A percentile compares a stretch with the other conserved stretches of the same genome.
Evolutionary conservation across 2,888 invertebrate genomes (phyloP).

Genomic region (Drosophila ustulata): DNA sequence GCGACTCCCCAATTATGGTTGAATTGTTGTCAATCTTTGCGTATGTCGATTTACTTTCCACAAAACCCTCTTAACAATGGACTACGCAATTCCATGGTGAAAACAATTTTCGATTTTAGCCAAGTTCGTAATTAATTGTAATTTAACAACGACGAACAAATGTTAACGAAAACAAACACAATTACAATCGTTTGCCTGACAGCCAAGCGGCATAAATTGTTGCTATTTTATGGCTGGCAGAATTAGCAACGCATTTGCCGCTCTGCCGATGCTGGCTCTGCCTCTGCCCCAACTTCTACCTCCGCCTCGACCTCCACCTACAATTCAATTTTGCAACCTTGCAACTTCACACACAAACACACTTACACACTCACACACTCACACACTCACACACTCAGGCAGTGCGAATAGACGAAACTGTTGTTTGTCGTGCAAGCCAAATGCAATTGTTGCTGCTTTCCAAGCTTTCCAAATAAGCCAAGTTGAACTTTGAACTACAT

Average conservation of each 20-base stretch:
- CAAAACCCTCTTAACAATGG: slow-evolving; percentile 27
- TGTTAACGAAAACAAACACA: slow-evolving; percentile 22
- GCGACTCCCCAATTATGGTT: slow-evolving; percentile 63
- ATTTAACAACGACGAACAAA: slow-evolving; percentile 50
- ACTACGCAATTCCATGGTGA: slow-evolving; percentile 41
- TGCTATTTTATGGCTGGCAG: slow-evolving; percentile 58
- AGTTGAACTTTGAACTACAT: slow-evolving; percentile 57
- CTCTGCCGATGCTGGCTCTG: slow-evolving; percentile 19
- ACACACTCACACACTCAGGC: slow-evolving; percentile 10
- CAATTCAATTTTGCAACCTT: slow-evolving; percentile 69
- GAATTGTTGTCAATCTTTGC: slow-evolving; percentile 48
- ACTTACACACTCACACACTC: slow-evolving; percentile 10
- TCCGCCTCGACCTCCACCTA: slow-evolving; percentile 70
- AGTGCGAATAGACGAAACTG: background rate
- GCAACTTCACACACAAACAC: slow-evolving; percentile 41
- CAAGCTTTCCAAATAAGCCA: slow-evolving; percentile 56
- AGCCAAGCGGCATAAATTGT: slow-evolving; percentile 52
- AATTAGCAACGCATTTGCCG: slow-evolving; percentile 60
- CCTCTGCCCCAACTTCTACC: slow-evolving; percentile 21
- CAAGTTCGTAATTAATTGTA: slow-evolving; percentile 64
- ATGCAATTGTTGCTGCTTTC: slow-evolving; percentile 46
- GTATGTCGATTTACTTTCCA: slow-evolving; percentile 56
- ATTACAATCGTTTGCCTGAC: slow-evolving; percentile 30
- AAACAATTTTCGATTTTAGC: slow-evolving; percentile 61
- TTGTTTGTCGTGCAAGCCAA: slow-evolving; percentile 28